Conservation (phyloP, 2,797 vertebrate species). For the Sebastes vulpes region DNA sequence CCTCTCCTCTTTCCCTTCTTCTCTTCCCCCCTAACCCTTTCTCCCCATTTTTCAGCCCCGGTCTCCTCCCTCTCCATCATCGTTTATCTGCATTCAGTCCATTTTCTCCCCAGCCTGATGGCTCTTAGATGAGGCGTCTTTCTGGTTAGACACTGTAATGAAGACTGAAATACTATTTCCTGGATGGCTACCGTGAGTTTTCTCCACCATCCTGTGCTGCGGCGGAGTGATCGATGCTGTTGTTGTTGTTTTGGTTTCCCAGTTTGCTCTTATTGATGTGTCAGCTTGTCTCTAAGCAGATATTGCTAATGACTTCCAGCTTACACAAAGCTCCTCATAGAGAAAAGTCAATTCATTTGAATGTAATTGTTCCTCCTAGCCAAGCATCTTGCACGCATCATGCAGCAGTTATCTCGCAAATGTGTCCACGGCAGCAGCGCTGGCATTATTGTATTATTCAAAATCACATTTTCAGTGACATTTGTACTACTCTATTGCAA, state of each 20-base stretch:
- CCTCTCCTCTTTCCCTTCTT: constrained; percentile 35
- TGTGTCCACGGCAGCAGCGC: constrained; percentile 4
- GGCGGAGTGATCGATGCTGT: constrained; percentile 79
- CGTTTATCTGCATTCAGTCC: constrained; percentile 83
- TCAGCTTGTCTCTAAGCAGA: constrained; percentile 76
- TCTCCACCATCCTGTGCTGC: constrained; percentile 69
- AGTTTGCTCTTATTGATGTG: constrained; percentile 81
- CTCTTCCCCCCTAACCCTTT: constrained; percentile 44
- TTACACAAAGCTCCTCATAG: constrained; percentile 54
- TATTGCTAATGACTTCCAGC: constrained; percentile 80
- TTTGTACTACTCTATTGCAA: not conserved
- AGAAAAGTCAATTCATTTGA: constrained; percentile 60
- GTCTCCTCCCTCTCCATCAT: constrained; percentile 80
- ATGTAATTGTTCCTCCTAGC: constrained; percentile 53
- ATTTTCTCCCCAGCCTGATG: constrained; percentile 83
- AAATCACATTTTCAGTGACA: constrained; percentile 7
- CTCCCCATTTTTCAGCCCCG: constrained; percentile 59
- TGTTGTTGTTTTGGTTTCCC: constrained; percentile 78
- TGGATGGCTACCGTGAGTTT: constrained; percentile 80
- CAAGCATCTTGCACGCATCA: constrained; percentile 32
- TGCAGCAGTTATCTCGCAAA: constrained; percentile 27
- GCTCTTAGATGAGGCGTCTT: constrained; percentile 82
- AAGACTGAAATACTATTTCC: constrained; percentile 88
- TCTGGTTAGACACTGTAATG: constrained; percentile 83
- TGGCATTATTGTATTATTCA: not conserved